Evolutionary conservation across 2,113 vertebrate species (phyloP).

Genomic region (Malaclemys terrapin): DNA sequence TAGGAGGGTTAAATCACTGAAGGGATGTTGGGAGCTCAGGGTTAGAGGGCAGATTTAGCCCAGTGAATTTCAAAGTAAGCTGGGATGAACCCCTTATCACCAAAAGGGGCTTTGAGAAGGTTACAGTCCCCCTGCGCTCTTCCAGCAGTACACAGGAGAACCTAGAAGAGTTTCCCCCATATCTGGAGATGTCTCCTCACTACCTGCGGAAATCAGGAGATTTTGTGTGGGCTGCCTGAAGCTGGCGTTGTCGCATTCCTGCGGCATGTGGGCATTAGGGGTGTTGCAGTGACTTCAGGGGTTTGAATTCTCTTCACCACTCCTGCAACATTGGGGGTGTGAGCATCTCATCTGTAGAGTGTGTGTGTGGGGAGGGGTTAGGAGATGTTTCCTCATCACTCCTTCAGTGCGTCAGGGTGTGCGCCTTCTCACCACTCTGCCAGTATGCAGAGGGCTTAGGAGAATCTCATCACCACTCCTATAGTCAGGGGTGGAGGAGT

Average conservation of each 20-base stretch:
- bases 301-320: background rate
- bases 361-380: fast-evolving
- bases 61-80: background rate
- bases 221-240: background rate
- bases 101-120: background rate
- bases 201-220: background rate
- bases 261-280: background rate
- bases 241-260: background rate
- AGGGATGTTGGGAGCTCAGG: background rate
- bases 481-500: background rate
- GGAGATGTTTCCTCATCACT: background rate
- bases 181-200: background rate
- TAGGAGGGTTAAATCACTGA: background rate
- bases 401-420: background rate
- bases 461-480: background rate
- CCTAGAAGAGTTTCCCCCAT: background rate
- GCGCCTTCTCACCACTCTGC: background rate
- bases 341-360: fast-evolving
- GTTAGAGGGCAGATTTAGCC: background rate
- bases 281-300: background rate
- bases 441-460: background rate
- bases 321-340: background rate
- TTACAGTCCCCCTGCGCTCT: fast-evolving
- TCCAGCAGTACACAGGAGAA: background rate
- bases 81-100: background rate